Base-by-base conservation (phyloP, 2,113 vertebrate species). In the Sinosuthora webbiana region DNA sequence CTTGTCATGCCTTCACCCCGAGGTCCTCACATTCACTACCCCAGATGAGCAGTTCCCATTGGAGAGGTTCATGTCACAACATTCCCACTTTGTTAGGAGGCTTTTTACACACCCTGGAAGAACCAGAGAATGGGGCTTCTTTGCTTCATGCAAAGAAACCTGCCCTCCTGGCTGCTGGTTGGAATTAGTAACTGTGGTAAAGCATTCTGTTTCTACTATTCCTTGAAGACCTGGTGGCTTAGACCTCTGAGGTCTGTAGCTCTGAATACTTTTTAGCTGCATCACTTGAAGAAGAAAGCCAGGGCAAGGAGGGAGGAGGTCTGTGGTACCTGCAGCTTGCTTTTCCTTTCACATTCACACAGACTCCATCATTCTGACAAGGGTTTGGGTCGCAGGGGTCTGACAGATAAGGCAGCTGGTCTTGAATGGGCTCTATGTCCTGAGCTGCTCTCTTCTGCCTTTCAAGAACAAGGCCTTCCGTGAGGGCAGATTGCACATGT, bases 321-420 rank as follows among this genome's bases (percentile, higher is more conserved):
- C 23, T 4, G 2, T 83, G 50, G 44, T 97, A 99, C 99, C 98
- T 99, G 98, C 99, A 99, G 60, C 94, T 98, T 20, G 98, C 97
- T 97, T 60, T 95, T 11, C 98, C 98, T 56, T 97, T 97, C 73
- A 87, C 95, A 4, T 94, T 97, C 90, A 98, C 97, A 89, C 99
- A 99, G 68, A 97, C 33, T 25, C 99, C 99, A 4, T 98, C 98
- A 15, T 99, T 99, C 33, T 97, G 97, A 75, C 99, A 99, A 19
- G 97, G 98, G 83, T 98, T 99, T 11, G 98, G 98, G 28, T 96
- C 89, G 92, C 99, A 99, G 0, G 97, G 96, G 41, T 98, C 88
- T 42, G 78, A 83, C 60, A 84, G 75, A 62, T 95, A 74, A 33
- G 97, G 95, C 22, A 97, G 95, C 49, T 23, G 57, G 47, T 94